Percentiles rank a stretch among this genome's conserved stretches.
These are phyloP conservation scores for Armadillidium nasatum DNA, from an alignment of 1,140 invertebrate genomes.

Conservation along the genomic window DNA sequence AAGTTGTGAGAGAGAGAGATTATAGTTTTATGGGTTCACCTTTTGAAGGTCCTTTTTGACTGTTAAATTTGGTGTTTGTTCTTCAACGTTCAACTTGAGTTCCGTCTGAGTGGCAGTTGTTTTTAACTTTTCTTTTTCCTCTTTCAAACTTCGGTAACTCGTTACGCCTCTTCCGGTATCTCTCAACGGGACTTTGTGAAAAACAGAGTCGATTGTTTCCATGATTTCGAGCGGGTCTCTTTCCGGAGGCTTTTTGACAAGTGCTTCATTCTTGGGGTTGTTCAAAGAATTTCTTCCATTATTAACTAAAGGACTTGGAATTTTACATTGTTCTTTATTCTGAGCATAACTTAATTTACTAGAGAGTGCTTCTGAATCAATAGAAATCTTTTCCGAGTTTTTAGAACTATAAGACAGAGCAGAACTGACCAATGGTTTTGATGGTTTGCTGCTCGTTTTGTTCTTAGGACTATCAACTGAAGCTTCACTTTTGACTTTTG, in stretches of 20 bases:
- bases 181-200: slow-evolving; percentile 33
- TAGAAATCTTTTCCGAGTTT: neutral
- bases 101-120: slow-evolving; percentile 31
- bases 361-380: neutral
- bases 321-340: neutral
- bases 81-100: too few species aligned
- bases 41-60: too few species aligned
- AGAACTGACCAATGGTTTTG: neutral
- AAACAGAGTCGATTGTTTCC: slow-evolving; percentile 37
- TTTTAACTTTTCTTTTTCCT: slow-evolving; percentile 18
- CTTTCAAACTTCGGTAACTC: slow-evolving; percentile 22
- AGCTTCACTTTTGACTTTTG: slow-evolving; percentile 19
- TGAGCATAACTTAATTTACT: neutral
- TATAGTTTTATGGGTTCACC: too few species aligned
- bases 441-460: neutral
- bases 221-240: slow-evolving; percentile 35
- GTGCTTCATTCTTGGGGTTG: neutral
- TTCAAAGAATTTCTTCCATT: neutral
- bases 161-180: slow-evolving; percentile 27
- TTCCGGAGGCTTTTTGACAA: neutral
- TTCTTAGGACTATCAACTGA: neutral
- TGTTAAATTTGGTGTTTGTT: too few species aligned
- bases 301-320: neutral
- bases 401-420: neutral
- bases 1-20: too few species aligned